phyloP scores from a whole-genome alignment of 23 tunicate genomes.

The Halocynthia roretzi region DNA sequence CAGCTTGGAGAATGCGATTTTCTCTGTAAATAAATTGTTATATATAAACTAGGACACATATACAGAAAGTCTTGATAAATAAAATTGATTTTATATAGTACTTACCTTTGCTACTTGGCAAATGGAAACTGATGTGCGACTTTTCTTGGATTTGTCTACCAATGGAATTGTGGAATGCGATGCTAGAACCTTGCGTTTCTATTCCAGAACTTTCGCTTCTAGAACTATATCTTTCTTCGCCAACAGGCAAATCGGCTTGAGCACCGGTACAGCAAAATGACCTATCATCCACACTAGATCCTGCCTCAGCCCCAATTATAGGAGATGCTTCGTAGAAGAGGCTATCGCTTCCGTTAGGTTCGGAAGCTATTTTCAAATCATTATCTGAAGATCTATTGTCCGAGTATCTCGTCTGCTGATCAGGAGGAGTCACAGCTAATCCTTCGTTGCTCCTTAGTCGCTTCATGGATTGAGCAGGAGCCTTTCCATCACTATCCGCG shows the following conservation, averaged over 20 bases:
- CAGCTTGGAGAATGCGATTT: no score
- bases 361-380: not conserved
- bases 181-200: no score
- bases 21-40: no score
- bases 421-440: conserved; percentile 3
- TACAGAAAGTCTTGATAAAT: no score
- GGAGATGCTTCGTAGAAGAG: not conserved
- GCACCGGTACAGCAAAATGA: not conserved
- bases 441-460: conserved; percentile 13
- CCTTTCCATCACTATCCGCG: not conserved
- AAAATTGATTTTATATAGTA: no score
- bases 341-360: not conserved
- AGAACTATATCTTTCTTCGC: not conserved
- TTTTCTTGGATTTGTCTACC: no score
- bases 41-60: no score
- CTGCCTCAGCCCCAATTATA: not conserved
- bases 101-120: no score
- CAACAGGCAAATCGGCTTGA: not conserved
- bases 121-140: no score
- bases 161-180: no score
- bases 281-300: not conserved
- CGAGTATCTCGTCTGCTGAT: not conserved
- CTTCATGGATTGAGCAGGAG: not conserved
- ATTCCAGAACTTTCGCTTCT: not conserved
- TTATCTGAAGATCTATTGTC: not conserved